A percentile compares a stretch with the other conserved stretches of the same genome.
Conservation (phyloP, 23 tunicate species). For the Trididemnum nubilum region DNA sequence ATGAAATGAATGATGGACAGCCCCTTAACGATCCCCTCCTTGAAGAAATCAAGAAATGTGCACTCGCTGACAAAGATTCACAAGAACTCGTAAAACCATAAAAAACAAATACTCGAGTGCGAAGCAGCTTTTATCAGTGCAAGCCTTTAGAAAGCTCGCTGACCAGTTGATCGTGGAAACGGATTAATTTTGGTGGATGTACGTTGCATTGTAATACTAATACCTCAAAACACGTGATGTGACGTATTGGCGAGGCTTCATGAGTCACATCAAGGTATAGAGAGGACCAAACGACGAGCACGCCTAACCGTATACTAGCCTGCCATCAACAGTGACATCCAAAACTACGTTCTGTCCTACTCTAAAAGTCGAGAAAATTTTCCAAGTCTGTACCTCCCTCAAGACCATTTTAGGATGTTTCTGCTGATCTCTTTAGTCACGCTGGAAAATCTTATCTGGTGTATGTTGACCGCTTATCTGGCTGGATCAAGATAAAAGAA, state of each 20-base stretch:
- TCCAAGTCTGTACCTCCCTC: neutral
- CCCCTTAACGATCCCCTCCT: too few relatives aligned
- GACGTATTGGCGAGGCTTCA: too few relatives aligned
- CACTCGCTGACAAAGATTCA: neutral
- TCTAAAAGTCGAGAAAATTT: neutral
- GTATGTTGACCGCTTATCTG: too few relatives aligned
- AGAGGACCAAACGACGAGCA: conserved; percentile 1
- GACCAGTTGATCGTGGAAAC: too few relatives aligned
- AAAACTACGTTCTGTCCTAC: neutral
- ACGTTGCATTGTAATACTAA: neutral
- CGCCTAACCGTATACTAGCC: too few relatives aligned
- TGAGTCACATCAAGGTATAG: neutral
- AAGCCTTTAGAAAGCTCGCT: too few relatives aligned
- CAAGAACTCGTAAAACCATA: neutral
- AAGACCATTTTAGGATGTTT: neutral
- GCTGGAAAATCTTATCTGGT: too few relatives aligned
- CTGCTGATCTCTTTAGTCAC: too few relatives aligned
- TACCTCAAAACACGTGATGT: neutral
- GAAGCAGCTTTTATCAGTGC: too few relatives aligned
- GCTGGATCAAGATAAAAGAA: neutral
- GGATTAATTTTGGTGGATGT: neutral
- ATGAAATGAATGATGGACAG: too few relatives aligned
- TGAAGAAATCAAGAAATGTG: too few relatives aligned
- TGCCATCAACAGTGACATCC: neutral
- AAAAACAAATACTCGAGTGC: too few relatives aligned